Evolutionary conservation across 2,888 invertebrate species (phyloP), one percentile per base, ranked within the genome.

Genomic region (Andrena praecox): DNA sequence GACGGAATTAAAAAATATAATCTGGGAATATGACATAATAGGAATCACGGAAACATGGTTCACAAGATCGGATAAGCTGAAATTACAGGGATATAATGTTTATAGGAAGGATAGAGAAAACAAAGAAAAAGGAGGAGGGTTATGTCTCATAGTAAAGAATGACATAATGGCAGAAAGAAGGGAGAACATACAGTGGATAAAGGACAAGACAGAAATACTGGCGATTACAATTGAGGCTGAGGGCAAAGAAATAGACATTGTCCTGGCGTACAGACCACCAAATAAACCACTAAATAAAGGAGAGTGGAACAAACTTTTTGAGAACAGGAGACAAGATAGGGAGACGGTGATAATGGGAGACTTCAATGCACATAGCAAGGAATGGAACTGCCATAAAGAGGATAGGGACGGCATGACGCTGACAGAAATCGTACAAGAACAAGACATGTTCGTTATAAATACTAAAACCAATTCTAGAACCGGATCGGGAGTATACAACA

Each of bases 51-150:
- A 54, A 54, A 54, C 52, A 16, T 33, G 50, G 68, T 7, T 33
- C 4, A 52, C 6, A 29, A n/a, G 16, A 3, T 50, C 50, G 8
- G 12, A 12, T 0, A 29, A 29, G 2, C 2, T 29, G 8, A 27
- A 52, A 20, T 1, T 64, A 42, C 20, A 7, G 0, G 42, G 31
- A 6, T 64, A 29, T 31, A 12, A 29, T 8, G 29, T 20, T 20
- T 10, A 10, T 5, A 67, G 67, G 12, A 67, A 27, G 52, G 54
- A 52, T 20, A 67, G 67, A 12, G 67, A 5, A 42, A 29, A 27
- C 2, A 29, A 31, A 52, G n/a, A n/a, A 52, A 50, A 52, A 24
- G 42, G 67, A 20, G 52, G 31, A 50, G 52, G 67, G 12, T 8
- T 29, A 52, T 29, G 67, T 8, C 4, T 48, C 3, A 24, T n/a